These are phyloP conservation scores for Lepidurus couesii DNA, from an alignment of 1,140 invertebrate genomes.

Conservation along the genomic window DNA sequence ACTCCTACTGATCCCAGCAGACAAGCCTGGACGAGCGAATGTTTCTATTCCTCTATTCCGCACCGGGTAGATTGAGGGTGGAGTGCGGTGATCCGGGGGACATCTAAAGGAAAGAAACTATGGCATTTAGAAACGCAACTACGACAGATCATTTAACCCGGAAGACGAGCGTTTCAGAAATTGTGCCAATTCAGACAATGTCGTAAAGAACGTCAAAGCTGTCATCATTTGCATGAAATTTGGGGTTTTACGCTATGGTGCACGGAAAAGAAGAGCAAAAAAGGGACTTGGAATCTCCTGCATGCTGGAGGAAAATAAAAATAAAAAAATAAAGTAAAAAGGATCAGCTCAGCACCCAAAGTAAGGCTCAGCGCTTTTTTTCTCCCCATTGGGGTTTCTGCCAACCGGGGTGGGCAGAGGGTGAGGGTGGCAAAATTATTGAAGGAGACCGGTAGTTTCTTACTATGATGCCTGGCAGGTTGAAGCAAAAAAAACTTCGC, in stretches of 20 bases:
- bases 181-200: slow-evolving; percentile 11
- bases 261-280: background rate
- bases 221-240: slow-evolving; percentile 22
- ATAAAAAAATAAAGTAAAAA: background rate
- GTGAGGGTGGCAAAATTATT: background rate
- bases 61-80: too few relatives aligned
- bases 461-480: background rate
- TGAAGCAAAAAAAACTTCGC: background rate
- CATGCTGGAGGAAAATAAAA: background rate
- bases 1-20: background rate
- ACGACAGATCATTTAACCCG: slow-evolving; percentile 9
- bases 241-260: background rate
- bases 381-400: background rate
- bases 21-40: background rate
- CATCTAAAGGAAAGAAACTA: background rate
- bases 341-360: background rate
- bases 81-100: background rate
- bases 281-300: background rate
- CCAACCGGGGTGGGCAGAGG: background rate
- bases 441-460: background rate
- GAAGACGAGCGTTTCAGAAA: background rate
- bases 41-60: background rate
- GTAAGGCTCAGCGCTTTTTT: background rate
- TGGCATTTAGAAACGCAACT: slow-evolving; percentile 13
- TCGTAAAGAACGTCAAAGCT: slow-evolving; percentile 16